Evolutionary conservation across 53 echinoderm and acorn worm genomes (phyloP).

Genomic region (Astropecten irregularis): DNA sequence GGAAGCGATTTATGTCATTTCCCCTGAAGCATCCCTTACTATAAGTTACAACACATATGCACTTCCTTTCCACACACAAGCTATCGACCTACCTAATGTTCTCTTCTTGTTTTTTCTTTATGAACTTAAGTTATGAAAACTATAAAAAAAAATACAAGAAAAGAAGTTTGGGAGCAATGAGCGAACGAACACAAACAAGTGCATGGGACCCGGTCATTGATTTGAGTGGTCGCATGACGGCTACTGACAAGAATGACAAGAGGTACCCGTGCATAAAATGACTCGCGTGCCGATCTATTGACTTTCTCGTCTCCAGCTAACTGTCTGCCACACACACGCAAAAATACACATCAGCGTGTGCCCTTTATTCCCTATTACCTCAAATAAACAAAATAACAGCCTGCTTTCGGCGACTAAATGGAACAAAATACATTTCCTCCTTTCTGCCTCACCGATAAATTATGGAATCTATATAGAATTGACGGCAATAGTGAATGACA

Average conservation of each 20-base stretch:
- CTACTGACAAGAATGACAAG: not conserved
- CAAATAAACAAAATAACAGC: constrained; percentile 61
- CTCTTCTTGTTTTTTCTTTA: no score
- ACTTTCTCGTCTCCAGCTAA: constrained; percentile 29
- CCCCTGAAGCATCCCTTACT: no score
- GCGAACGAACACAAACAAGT: constrained; percentile 7
- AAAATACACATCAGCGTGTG: constrained; percentile 53
- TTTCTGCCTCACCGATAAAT: constrained; percentile 37
- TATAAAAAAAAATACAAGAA: no score
- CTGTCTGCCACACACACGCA: constrained; percentile 43
- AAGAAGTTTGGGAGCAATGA: not conserved
- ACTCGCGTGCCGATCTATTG: constrained; percentile 53
- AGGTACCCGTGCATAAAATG: constrained; percentile 48
- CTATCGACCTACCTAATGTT: no score
- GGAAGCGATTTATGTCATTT: no score
- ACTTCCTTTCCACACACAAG: no score
- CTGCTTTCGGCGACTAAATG: constrained; percentile 21
- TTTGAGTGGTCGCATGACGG: not conserved
- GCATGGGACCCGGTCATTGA: not conserved
- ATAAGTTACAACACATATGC: no score
- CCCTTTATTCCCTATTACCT: constrained; percentile 50
- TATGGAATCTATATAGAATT: constrained; percentile 17
- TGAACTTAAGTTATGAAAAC: no score
- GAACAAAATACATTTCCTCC: constrained; percentile 26
- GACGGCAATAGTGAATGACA: not conserved